These are phyloP conservation scores for Pseudachorutes palmiensis DNA, from an alignment of 1,140 invertebrate species.

Conservation along the genomic window DNA sequence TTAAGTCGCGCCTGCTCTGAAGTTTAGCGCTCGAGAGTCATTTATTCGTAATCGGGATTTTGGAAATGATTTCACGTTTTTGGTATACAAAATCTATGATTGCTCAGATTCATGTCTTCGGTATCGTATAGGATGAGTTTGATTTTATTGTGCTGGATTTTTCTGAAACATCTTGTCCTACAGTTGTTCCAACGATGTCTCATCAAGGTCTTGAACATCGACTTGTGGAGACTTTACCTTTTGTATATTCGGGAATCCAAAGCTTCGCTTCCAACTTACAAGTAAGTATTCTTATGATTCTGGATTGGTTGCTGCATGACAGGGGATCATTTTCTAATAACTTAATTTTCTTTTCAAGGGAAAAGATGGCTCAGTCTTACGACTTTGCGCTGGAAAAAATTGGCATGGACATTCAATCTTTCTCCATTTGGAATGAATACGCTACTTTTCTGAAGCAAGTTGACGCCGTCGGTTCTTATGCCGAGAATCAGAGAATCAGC, in stretches of 20 bases:
- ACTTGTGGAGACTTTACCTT: conserved; percentile 96
- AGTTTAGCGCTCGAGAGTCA: too few species aligned
- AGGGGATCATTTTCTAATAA: not conserved
- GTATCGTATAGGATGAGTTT: not conserved
- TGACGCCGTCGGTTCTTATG: conserved; percentile 95
- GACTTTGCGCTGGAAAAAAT: conserved; percentile 99
- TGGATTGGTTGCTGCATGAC: too few species aligned
- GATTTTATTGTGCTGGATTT: not conserved
- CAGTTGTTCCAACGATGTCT: conserved; percentile 96
- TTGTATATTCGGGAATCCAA: conserved; percentile 98
- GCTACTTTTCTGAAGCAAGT: conserved; percentile 95
- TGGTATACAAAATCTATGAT: too few species aligned
- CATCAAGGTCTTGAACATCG: conserved; percentile 96
- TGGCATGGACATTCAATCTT: conserved; percentile 94
- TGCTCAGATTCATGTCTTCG: too few species aligned
- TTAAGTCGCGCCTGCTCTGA: too few species aligned
- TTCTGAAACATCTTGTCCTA: conserved; percentile 17
- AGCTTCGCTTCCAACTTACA: conserved; percentile 81
- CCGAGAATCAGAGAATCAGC: conserved; percentile 98
- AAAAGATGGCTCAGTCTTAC: conserved; percentile 99
- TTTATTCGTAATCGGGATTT: too few species aligned
- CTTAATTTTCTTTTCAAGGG: conserved; percentile 51
- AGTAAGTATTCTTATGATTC: too few species aligned
- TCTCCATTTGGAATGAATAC: conserved; percentile 95
- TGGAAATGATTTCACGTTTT: too few species aligned